A percentile compares a stretch with the other conserved stretches of the same genome.
These are phyloP conservation scores for Barnardius zonarius DNA, from an alignment of 2,113 vertebrate species.

Conservation along the genomic window DNA sequence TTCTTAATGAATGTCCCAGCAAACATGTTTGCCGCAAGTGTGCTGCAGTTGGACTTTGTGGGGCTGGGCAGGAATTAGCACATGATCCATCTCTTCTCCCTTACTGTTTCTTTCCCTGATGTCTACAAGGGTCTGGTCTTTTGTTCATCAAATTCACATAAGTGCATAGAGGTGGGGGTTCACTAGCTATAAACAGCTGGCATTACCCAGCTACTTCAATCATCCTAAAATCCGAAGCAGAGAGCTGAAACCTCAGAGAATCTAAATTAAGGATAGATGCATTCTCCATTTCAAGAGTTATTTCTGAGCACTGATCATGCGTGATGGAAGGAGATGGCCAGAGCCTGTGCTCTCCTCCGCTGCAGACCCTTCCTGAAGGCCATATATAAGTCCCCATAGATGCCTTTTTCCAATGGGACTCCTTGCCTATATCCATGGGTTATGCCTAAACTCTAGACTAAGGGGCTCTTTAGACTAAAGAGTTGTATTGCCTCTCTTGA, in stretches of 20 bases:
- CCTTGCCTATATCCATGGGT: neutral
- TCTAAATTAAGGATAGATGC: neutral
- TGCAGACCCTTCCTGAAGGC: neutral
- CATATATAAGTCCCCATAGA: neutral
- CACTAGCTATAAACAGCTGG: accelerated
- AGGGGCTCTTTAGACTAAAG: neutral
- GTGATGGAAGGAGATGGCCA: neutral
- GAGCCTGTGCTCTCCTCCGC: too few species aligned
- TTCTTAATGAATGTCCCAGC: neutral
- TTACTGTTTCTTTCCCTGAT: neutral
- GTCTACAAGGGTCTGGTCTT: neutral
- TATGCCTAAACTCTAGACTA: neutral
- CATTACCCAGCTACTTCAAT: neutral
- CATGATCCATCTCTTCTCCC: neutral
- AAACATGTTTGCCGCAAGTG: accelerated
- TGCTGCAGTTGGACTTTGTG: neutral
- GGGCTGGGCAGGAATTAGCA: too few species aligned
- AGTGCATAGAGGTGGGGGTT: accelerated
- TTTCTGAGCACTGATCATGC: neutral
- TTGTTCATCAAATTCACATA: neutral
- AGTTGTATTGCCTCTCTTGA: neutral
- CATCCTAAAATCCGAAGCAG: neutral
- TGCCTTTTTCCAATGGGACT: neutral
- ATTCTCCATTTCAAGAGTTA: neutral
- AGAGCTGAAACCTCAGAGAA: neutral